Evolutionary conservation across 2,113 vertebrate species (phyloP).

Genomic region (Dasyurus viverrinus): DNA sequence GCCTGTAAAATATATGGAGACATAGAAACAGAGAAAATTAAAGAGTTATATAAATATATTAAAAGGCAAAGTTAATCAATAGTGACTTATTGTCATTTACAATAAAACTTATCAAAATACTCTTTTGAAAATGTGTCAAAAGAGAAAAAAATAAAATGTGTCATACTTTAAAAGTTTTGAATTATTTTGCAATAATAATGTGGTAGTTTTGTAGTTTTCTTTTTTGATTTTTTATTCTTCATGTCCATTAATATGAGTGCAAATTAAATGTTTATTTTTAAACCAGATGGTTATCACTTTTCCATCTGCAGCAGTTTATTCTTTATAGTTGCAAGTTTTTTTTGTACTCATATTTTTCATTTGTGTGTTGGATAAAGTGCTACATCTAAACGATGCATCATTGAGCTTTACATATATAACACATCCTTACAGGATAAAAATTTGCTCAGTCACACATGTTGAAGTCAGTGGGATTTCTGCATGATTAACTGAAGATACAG

Average conservation of each 20-base stretch:
- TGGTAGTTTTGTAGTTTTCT: constrained; percentile 21
- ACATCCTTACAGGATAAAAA: background rate
- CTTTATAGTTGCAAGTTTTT: constrained; percentile 42
- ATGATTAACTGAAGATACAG: background rate
- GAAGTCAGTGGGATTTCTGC: background rate
- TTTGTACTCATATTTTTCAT: constrained; percentile 45
- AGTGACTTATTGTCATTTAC: background rate
- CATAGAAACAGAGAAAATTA: background rate
- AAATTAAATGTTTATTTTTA: constrained; percentile 50
- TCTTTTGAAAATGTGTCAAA: background rate
- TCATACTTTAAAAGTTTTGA: constrained; percentile 19
- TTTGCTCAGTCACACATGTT: background rate
- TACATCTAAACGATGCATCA: background rate
- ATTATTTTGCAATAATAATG: background rate
- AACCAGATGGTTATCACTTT: constrained; percentile 51
- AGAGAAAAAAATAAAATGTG: background rate
- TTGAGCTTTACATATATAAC: background rate
- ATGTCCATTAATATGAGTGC: constrained; percentile 49
- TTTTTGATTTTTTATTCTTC: background rate
- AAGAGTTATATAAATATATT: background rate
- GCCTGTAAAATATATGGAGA: background rate
- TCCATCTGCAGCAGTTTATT: constrained; percentile 46
- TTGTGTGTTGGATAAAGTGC: constrained; percentile 25
- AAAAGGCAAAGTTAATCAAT: background rate
- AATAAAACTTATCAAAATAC: background rate